phyloP scores from a whole-genome alignment of 1,140 invertebrate species.

The Ptiloglossa arizonensis region DNA sequence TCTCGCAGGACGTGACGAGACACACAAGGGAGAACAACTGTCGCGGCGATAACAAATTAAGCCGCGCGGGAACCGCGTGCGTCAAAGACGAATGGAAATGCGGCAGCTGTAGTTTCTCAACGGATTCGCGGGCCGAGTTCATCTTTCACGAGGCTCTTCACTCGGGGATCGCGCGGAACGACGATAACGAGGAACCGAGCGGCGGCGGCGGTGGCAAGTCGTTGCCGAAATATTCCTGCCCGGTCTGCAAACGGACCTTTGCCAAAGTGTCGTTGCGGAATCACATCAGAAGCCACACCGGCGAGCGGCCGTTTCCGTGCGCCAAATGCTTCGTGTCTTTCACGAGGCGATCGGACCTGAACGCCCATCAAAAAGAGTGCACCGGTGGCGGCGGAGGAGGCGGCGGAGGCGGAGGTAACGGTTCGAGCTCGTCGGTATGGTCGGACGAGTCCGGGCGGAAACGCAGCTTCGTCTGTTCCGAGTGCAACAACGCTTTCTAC shows the following conservation, averaged over 20 bases:
- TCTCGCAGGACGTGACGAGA: slow-evolving; percentile 87
- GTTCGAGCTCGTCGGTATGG: slow-evolving; percentile 15
- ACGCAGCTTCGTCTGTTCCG: slow-evolving; percentile 81
- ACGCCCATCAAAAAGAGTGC: slow-evolving; percentile 70
- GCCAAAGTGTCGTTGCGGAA: slow-evolving; percentile 86
- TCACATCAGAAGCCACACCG: slow-evolving; percentile 88
- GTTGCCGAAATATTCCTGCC: slow-evolving; percentile 84
- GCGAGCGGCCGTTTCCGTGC: slow-evolving; percentile 90
- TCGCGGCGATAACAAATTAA: slow-evolving; percentile 2
- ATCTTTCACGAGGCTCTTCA: slow-evolving; percentile 87
- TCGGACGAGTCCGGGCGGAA: slow-evolving; percentile 51
- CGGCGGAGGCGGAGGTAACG: too few species aligned
- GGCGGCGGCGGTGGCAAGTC: slow-evolving; percentile 73
- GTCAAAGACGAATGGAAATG: slow-evolving; percentile 73
- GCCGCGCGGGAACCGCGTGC: neutral
- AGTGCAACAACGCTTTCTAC: slow-evolving; percentile 84
- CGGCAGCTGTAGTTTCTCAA: slow-evolving; percentile 78
- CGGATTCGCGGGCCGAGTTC: slow-evolving; percentile 83
- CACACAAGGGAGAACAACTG: slow-evolving; percentile 82
- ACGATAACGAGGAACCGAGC: slow-evolving; percentile 67
- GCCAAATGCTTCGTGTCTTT: slow-evolving; percentile 85
- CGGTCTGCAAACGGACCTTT: slow-evolving; percentile 87
- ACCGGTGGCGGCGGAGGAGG: too few species aligned
- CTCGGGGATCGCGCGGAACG: slow-evolving; percentile 76
- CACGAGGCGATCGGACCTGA: slow-evolving; percentile 84